A percentile compares a stretch with the other conserved stretches of the same genome.
phyloP scores from a whole-genome alignment of 1,140 invertebrate species.

The Gerris buenoi region DNA sequence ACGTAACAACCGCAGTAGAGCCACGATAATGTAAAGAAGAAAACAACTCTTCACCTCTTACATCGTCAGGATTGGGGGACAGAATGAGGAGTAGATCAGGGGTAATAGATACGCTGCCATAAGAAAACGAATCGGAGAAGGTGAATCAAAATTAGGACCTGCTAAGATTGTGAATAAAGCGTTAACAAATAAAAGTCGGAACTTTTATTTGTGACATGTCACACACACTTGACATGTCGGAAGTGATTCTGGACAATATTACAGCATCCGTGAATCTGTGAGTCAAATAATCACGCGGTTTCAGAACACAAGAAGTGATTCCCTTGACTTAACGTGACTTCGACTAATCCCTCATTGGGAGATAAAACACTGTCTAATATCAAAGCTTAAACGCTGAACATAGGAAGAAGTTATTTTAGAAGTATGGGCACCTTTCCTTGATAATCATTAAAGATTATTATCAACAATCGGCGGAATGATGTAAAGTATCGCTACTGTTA shows the following conservation, averaged over 20 bases:
- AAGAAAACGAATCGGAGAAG: neutral
- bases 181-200: neutral
- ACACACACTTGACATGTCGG: neutral
- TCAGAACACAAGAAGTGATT: neutral
- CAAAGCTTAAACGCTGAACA: neutral
- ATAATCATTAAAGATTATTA: neutral
- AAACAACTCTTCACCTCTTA: neutral
- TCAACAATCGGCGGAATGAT: neutral
- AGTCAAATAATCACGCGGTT: neutral
- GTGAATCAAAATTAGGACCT: neutral
- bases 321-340: neutral
- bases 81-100: neutral
- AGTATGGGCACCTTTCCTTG: neutral
- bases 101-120: neutral
- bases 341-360: neutral
- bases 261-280: neutral
- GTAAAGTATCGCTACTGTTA: neutral
- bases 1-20: neutral
- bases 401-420: neutral
- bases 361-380: neutral
- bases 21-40: neutral
- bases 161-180: neutral
- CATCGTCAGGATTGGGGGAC: neutral
- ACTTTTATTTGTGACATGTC: too few species aligned
- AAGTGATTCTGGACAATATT: neutral